A percentile compares a stretch with the other conserved stretches of the same genome.
These are phyloP conservation scores for Tenebrosternarchus preto DNA, from an alignment of 2,113 vertebrate genomes.

Conservation along the genomic window DNA sequence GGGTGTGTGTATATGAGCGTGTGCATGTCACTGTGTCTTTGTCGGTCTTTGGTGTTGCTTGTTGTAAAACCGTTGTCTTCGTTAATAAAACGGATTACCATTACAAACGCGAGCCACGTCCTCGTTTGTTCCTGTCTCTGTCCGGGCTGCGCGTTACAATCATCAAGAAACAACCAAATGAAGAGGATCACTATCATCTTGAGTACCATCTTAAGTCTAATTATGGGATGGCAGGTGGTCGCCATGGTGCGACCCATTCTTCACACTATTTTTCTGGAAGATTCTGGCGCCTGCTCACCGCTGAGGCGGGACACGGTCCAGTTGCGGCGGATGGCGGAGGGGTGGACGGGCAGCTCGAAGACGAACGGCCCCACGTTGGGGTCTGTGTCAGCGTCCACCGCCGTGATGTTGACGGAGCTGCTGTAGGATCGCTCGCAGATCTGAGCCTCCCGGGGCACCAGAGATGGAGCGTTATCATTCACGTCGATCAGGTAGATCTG, in stretches of 20 bases:
- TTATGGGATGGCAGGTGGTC: too few species aligned
- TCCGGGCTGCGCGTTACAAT: too few species aligned
- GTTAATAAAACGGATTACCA: too few species aligned
- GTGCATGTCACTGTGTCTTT: too few species aligned
- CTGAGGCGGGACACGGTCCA: slow-evolving; percentile 93
- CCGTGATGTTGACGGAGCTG: slow-evolving; percentile 91
- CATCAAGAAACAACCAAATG: neutral
- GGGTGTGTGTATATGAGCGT: too few species aligned
- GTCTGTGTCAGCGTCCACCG: slow-evolving; percentile 86
- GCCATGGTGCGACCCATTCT: too few species aligned
- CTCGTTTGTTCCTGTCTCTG: too few species aligned
- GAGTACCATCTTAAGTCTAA: too few species aligned
- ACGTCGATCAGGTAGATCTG: slow-evolving; percentile 96
- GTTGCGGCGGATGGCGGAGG: slow-evolving; percentile 86
- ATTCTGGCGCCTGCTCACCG: slow-evolving; percentile 75
- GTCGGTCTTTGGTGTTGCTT: too few species aligned
- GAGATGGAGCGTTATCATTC: slow-evolving; percentile 92
- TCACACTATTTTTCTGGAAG: neutral
- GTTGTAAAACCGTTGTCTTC: too few species aligned
- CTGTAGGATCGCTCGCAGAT: slow-evolving; percentile 87
- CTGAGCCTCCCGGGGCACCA: slow-evolving; percentile 90
- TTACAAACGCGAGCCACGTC: too few species aligned
- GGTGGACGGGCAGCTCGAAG: slow-evolving; percentile 88
- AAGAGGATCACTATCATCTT: neutral
- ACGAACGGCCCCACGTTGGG: slow-evolving; percentile 93